Evolutionary conservation across 2,113 vertebrate species (phyloP).

Genomic region (Cariama cristata): DNA sequence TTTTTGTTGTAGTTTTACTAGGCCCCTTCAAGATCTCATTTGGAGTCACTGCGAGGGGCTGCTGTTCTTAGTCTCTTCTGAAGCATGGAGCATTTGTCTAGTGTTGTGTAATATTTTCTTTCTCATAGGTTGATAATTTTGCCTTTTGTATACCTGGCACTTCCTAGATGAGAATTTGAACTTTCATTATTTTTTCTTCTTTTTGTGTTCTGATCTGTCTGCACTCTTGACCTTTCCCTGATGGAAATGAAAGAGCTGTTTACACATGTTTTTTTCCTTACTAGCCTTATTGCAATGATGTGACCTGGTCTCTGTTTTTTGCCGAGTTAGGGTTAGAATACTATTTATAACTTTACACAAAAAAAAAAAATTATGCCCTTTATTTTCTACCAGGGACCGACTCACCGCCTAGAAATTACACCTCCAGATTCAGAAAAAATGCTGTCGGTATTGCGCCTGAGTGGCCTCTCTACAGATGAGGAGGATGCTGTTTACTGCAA

Average conservation of each 20-base stretch:
- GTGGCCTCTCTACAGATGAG: constrained; percentile 88
- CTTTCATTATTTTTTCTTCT: background rate
- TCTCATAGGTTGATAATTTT: background rate
- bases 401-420: constrained; percentile 80
- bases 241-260: background rate
- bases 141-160: background rate
- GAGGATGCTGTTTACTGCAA: constrained; percentile 81
- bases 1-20: background rate
- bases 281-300: background rate
- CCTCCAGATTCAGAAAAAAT: constrained; percentile 77
- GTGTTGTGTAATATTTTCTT: background rate
- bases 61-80: background rate
- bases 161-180: background rate
- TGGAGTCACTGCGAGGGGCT: background rate
- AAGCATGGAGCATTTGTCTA: background rate
- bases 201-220: background rate
- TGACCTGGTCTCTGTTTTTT: background rate
- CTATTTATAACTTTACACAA: background rate
- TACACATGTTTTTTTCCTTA: background rate
- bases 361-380: background rate
- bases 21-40: background rate
- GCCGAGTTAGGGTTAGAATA: background rate
- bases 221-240: background rate
- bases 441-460: constrained; percentile 80
- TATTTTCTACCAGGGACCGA: constrained; percentile 76